phyloP scores from a whole-genome alignment of 2,888 invertebrate genomes.

The Microchrysa polita region DNA sequence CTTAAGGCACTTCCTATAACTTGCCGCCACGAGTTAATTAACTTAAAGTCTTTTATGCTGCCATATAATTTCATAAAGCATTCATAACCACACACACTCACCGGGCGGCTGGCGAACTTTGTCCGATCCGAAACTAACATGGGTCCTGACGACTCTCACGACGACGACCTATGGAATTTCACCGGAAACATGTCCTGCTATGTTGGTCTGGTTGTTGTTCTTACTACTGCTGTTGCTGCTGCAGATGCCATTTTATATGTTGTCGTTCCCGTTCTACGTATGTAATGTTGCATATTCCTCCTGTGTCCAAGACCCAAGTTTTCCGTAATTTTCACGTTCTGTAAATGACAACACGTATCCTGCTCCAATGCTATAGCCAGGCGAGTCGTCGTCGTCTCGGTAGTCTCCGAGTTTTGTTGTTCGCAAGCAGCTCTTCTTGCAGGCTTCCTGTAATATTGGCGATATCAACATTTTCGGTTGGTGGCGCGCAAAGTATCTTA shows the following conservation, averaged over 20 bases:
- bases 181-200: background rate
- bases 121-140: slow-evolving; percentile 35
- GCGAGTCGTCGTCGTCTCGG: no score
- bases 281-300: background rate
- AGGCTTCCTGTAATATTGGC: slow-evolving; percentile 27
- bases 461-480: slow-evolving; percentile 31
- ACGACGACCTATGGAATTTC: slow-evolving; percentile 16
- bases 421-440: slow-evolving; percentile 19
- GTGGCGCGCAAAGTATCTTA: slow-evolving; percentile 11
- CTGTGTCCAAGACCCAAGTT: slow-evolving; percentile 19
- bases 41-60: slow-evolving; percentile 43
- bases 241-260: no score
- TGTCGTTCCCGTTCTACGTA: no score
- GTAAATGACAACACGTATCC: slow-evolving; percentile 40
- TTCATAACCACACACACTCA: slow-evolving; percentile 40
- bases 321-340: slow-evolving; percentile 37
- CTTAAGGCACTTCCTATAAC: slow-evolving; percentile 38
- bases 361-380: no score
- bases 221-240: no score
- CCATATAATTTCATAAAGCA: slow-evolving; percentile 43
- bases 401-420: background rate
- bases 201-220: background rate
- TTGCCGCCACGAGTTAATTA: slow-evolving; percentile 36
- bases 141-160: slow-evolving; percentile 31
- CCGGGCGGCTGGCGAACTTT: slow-evolving; percentile 28